These are phyloP conservation scores for Dinocampus coccinellae DNA, from an alignment of 2,888 invertebrate genomes.

Conservation along the genomic window DNA sequence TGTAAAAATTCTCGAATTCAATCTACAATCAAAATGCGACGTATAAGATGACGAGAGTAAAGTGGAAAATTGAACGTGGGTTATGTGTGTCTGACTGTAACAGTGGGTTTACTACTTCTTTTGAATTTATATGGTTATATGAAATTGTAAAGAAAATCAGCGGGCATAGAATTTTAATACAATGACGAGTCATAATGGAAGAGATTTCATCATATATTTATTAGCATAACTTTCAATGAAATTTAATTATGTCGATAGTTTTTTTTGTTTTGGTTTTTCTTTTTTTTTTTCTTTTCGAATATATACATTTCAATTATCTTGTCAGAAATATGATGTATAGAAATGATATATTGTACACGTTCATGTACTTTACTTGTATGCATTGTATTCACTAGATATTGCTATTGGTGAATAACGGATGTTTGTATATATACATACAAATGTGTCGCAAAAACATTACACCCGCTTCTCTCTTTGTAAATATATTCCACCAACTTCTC, in stretches of 20 bases:
- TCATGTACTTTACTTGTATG: neutral
- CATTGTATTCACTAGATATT: neutral
- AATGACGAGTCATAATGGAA: neutral
- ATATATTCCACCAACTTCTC: slow-evolving; percentile 7
- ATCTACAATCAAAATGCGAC: neutral
- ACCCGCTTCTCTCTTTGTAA: neutral
- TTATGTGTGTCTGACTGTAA: neutral
- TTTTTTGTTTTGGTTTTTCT: no score
- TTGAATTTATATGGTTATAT: neutral
- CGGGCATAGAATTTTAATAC: neutral
- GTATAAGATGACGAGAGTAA: neutral
- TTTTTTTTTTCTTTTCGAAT: no score
- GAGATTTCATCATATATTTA: neutral
- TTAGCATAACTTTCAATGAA: neutral
- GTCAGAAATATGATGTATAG: neutral
- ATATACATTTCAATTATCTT: neutral
- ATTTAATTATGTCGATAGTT: neutral
- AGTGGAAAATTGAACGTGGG: neutral
- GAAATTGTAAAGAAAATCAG: neutral
- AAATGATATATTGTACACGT: neutral
- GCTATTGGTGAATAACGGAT: neutral
- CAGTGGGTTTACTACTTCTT: neutral
- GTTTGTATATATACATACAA: neutral
- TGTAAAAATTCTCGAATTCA: neutral
- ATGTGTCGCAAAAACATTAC: slow-evolving; percentile 8